Percentiles rank a stretch among this genome's conserved stretches.
phyloP scores from a whole-genome alignment of 2,888 invertebrate genomes.

The Drosophila pullipes region DNA sequence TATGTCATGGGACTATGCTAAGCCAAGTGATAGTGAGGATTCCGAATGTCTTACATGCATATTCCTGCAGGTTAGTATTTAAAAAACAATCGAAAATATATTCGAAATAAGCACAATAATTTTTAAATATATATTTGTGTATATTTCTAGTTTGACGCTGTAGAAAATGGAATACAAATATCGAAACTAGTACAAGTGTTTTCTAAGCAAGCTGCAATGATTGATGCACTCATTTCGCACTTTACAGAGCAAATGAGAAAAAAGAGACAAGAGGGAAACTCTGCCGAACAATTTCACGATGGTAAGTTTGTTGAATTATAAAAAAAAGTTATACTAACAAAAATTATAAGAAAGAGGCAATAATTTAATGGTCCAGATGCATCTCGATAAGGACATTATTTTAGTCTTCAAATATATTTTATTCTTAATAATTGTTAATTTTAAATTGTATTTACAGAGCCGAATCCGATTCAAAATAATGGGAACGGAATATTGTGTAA shows the following conservation, averaged over 20 bases:
- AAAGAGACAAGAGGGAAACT: conserved; percentile 86
- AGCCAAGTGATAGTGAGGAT: conserved; percentile 92
- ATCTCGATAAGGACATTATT: neutral
- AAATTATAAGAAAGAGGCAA: neutral
- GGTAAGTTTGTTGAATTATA: conserved; percentile 70
- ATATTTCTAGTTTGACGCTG: conserved; percentile 84
- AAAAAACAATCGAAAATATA: neutral
- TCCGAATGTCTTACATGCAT: conserved; percentile 95
- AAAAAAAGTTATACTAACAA: neutral
- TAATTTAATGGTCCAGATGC: neutral
- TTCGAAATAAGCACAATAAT: neutral
- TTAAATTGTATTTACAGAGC: conserved; percentile 79
- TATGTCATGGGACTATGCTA: conserved; percentile 96
- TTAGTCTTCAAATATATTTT: neutral
- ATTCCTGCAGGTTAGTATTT: conserved; percentile 89
- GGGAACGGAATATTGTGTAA: conserved; percentile 89
- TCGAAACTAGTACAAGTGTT: conserved; percentile 86
- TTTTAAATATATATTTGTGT: neutral
- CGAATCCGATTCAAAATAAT: conserved; percentile 85
- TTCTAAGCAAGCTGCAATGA: conserved; percentile 92
- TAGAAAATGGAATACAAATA: conserved; percentile 85
- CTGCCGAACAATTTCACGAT: conserved; percentile 85
- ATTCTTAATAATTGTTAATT: neutral
- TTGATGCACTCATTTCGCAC: conserved; percentile 93
- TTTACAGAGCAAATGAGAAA: conserved; percentile 92